Evolutionary conservation across 2,113 vertebrate genomes (phyloP), one percentile per base, ranked within the genome.

Genomic region (Argyrosomus japonicus): DNA sequence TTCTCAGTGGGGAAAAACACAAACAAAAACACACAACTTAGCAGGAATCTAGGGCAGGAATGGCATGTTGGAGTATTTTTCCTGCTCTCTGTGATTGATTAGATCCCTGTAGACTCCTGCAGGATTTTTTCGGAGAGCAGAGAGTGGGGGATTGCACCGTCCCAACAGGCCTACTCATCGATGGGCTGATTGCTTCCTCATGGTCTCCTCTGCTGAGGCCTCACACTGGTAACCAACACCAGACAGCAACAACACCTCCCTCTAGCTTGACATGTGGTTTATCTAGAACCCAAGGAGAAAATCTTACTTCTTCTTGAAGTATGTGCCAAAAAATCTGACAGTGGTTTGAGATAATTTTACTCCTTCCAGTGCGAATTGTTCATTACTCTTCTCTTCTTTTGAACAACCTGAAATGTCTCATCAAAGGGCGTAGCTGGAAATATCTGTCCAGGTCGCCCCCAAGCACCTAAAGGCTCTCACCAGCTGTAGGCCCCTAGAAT

Each of bases 161-260:
- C 88, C 84, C 84, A 70, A 54, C 75, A 82, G 82, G 68, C 75
- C 82, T 64, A 63, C 88, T 86, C 77, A 87, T 90, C 58, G 79
- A 87, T 83, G 82, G 84, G 76, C 77, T 91, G 88, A 92, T 91
- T 91, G 81, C 76, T 93, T 93, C 91, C 91, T 89, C 75, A 75
- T 92, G 91, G 75, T 56, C 48, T 70, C 19, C 73, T 75, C 68
- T 27, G 62, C 82, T 21, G 57, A 77, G 73, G 81, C 83, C 86
- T 77, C 64, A 54, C 45, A 13, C 60, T 71, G 54, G 27, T 81
- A 87, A 77, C 60, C 40, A 72, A 57, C 81, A 68, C 61, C 47
- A 68, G 75, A 77, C 60, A 54, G 75, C 57, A 79, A 73, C 48
- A 83, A 60, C 63, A 77, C 83, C 47, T 82, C 68, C 75, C 63